Conservation (phyloP, 2,888 invertebrate genomes). For the Nebria salina region DNA sequence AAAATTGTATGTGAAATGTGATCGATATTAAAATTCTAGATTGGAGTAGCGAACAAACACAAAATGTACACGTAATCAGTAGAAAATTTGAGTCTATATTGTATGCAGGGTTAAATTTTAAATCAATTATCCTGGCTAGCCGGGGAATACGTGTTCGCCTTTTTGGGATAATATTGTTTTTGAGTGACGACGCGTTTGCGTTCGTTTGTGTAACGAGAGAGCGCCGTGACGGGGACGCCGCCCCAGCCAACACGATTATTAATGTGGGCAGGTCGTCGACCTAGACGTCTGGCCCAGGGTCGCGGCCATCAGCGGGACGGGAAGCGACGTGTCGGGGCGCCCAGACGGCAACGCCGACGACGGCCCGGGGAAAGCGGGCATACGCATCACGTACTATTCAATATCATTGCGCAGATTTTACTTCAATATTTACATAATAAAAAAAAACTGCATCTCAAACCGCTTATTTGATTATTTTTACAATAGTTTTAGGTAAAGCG, state of each 20-base stretch:
- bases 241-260: constrained; percentile 43
- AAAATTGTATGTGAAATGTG: no score
- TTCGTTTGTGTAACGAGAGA: background rate
- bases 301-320: constrained; percentile 47
- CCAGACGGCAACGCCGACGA: constrained; percentile 46
- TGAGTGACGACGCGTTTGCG: background rate
- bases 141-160: background rate
- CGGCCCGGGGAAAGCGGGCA: constrained; percentile 25
- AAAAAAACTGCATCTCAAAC: background rate
- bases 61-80: no score
- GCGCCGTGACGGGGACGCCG: constrained; percentile 49
- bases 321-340: constrained; percentile 33
- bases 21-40: no score
- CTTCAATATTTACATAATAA: background rate
- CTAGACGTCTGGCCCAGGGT: constrained; percentile 54
- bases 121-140: background rate
- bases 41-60: no score
- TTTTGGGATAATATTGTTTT: background rate
- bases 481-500: background rate
- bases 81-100: no score
- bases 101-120: background rate
- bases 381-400: constrained; percentile 15
- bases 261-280: constrained; percentile 52
- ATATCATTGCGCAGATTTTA: constrained; percentile 2
- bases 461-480: background rate